These are phyloP conservation scores for Platycheirus albimanus DNA, from an alignment of 2,888 invertebrate genomes.

Conservation along the genomic window DNA sequence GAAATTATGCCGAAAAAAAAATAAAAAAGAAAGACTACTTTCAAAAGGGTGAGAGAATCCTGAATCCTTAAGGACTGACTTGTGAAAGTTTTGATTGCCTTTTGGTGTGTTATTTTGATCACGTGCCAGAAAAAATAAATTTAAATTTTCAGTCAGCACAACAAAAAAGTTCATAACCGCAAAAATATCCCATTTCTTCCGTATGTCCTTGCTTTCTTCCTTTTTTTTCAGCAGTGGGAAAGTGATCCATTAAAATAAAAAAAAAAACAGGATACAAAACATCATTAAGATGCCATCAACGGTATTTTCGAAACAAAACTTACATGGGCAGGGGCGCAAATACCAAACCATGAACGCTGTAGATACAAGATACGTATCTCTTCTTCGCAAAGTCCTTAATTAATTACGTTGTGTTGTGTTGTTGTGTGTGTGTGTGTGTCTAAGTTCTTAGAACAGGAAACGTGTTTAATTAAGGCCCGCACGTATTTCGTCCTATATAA, in stretches of 20 bases:
- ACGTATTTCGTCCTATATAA: slow-evolving; percentile 3
- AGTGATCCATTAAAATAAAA: too few relatives aligned
- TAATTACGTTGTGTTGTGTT: slow-evolving; percentile 48
- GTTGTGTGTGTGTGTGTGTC: background rate
- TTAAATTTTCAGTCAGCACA: slow-evolving; percentile 46
- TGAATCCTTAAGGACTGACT: background rate
- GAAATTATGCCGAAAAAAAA: background rate
- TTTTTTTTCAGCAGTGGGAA: too few relatives aligned
- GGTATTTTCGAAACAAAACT: slow-evolving; percentile 8
- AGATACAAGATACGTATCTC: slow-evolving; percentile 27
- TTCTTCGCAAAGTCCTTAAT: slow-evolving; percentile 30
- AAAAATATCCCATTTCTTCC: slow-evolving; percentile 1
- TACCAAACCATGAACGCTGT: background rate
- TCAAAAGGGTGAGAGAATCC: background rate
- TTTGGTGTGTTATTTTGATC: slow-evolving; percentile 55
- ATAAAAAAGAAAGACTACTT: background rate
- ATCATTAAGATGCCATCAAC: slow-evolving; percentile 56
- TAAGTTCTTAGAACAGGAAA: slow-evolving; percentile 6
- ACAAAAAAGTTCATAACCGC: slow-evolving; percentile 29
- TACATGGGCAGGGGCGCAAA: slow-evolving; percentile 3
- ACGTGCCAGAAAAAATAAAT: slow-evolving; percentile 60
- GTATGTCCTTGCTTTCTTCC: background rate
- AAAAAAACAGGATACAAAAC: slow-evolving; percentile 42
- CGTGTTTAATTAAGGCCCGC: slow-evolving; percentile 35
- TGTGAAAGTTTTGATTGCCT: slow-evolving; percentile 53